These are phyloP conservation scores for Pipistrellus kuhlii DNA, from an alignment of 2,797 vertebrate genomes.

Conservation along the genomic window DNA sequence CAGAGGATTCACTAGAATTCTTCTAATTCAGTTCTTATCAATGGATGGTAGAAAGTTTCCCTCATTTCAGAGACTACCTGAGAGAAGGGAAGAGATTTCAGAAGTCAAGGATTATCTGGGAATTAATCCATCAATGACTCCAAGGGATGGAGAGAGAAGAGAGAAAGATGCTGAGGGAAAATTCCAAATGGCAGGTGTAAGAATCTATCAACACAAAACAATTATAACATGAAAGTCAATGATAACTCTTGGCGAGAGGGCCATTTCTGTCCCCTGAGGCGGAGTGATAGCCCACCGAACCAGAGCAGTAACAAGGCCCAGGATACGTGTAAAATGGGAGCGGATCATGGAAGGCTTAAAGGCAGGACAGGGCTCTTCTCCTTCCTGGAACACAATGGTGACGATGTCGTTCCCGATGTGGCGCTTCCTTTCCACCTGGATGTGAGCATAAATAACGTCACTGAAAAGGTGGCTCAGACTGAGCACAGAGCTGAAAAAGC, in stretches of 20 bases:
- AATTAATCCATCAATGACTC: background rate
- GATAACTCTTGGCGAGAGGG: background rate
- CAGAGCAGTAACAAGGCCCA: slow-evolving; percentile 69
- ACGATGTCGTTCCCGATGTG: slow-evolving; percentile 99
- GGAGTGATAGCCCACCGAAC: background rate
- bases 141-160: background rate
- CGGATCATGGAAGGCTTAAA: slow-evolving; percentile 99
- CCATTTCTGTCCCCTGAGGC: background rate
- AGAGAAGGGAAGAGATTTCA: background rate
- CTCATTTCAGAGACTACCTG: background rate
- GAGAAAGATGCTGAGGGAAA: background rate
- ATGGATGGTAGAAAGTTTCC: background rate
- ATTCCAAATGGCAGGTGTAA: background rate
- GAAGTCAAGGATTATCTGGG: background rate
- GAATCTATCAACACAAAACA: background rate
- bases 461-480: background rate
- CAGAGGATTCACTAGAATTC: background rate
- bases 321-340: slow-evolving; percentile 99
- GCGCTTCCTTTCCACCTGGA: slow-evolving; percentile 97
- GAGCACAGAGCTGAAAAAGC: background rate
- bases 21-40: background rate
- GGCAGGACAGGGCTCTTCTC: slow-evolving; percentile 95
- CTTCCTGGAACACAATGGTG: slow-evolving; percentile 99
- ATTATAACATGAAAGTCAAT: background rate
- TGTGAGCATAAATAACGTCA: slow-evolving; percentile 42